Evolutionary conservation across 1,140 invertebrate species (phyloP).

Genomic region (Stenopsyche tienmushanensis): DNA sequence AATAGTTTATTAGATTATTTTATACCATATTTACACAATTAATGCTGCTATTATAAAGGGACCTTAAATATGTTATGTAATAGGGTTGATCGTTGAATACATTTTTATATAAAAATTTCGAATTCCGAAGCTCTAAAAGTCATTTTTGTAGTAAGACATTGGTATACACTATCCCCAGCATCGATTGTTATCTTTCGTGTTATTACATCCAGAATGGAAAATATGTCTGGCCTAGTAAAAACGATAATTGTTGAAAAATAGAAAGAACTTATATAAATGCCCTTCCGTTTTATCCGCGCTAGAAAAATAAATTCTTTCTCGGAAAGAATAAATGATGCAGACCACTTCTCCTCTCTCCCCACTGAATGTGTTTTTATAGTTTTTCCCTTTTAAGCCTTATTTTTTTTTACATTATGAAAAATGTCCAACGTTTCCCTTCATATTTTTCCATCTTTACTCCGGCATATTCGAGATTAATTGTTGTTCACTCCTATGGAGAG

Average conservation of each 20-base stretch:
- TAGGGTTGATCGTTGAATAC: too few relatives aligned
- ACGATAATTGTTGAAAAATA: too few relatives aligned
- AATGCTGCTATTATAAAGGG: too few relatives aligned
- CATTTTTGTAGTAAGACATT: too few relatives aligned
- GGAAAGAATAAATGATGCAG: slow-evolving; percentile 12
- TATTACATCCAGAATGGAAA: neutral
- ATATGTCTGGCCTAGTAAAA: neutral
- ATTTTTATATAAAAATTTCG: too few relatives aligned
- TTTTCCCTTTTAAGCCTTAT: neutral
- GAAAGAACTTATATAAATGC: neutral
- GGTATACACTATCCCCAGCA: too few relatives aligned
- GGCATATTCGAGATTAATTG: neutral
- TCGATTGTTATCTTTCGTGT: neutral
- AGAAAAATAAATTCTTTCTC: slow-evolving; percentile 8
- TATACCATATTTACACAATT: too few relatives aligned
- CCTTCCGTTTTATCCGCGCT: neutral
- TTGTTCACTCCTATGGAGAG: neutral
- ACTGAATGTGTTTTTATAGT: slow-evolving; percentile 5
- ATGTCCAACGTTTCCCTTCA: neutral
- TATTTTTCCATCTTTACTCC: neutral
- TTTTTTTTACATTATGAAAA: neutral
- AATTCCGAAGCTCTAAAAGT: too few relatives aligned
- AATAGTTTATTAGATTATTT: too few relatives aligned
- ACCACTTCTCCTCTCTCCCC: slow-evolving; percentile 3
- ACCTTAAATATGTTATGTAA: too few relatives aligned